Conservation (phyloP, 2,113 vertebrate species). For the Tichodroma muraria region DNA sequence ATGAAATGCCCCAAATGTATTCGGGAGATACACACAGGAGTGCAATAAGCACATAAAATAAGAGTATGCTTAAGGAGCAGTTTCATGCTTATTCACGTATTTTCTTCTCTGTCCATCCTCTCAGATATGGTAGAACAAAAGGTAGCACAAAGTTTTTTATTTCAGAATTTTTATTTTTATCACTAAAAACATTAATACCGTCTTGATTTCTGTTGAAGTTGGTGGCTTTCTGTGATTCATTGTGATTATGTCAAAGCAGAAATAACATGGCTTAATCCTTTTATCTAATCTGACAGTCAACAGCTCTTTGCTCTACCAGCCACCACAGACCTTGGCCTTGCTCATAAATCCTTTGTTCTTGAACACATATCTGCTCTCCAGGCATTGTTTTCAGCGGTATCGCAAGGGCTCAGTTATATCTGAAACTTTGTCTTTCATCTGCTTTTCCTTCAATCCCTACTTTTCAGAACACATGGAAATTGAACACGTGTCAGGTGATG, state of each 20-base stretch:
- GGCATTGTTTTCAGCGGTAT: not conserved
- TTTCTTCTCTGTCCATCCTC: not conserved
- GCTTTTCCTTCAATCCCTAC: not conserved
- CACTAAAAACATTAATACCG: not conserved
- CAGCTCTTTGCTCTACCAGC: not conserved
- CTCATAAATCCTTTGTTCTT: not conserved
- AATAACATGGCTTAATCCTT: not conserved
- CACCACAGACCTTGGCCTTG: not conserved
- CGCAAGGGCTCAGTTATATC: not conserved
- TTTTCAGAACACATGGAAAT: not conserved
- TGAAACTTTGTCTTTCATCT: not conserved
- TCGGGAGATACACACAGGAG: not conserved
- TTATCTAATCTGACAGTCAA: not conserved
- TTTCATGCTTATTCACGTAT: not conserved
- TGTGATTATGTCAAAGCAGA: not conserved
- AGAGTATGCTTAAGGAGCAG: not conserved
- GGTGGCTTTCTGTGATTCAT: not conserved
- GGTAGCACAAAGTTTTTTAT: not conserved
- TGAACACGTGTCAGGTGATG: not conserved
- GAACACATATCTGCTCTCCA: not conserved
- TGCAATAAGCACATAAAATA: not conserved
- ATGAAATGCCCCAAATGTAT: not conserved
- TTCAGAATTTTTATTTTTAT: not conserved
- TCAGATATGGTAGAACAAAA: not conserved
- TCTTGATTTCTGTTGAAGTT: not conserved